Conservation (phyloP, 1,140 invertebrate genomes). For the Forficula auricularia region DNA sequence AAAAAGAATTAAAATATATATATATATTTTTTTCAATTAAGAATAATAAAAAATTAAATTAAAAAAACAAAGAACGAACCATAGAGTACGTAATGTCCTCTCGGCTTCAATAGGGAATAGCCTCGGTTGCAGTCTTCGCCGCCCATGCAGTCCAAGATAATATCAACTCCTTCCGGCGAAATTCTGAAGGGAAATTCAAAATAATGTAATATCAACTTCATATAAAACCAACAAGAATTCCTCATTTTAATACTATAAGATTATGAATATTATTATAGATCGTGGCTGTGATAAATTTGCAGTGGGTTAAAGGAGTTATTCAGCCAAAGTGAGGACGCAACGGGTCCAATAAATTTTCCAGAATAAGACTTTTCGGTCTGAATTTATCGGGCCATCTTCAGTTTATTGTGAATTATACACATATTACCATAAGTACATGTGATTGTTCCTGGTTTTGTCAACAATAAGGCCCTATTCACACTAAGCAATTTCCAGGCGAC, state of each 20-base stretch:
- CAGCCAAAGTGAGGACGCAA: no score
- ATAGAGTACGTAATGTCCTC: conserved; percentile 78
- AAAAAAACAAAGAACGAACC: conserved; percentile 29
- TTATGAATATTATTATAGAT: not conserved
- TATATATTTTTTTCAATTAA: not conserved
- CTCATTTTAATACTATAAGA: not conserved
- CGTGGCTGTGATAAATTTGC: no score
- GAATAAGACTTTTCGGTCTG: no score
- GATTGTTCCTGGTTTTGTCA: no score
- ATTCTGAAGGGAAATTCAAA: conserved; percentile 31
- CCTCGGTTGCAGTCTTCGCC: conserved; percentile 76
- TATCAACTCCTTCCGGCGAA: conserved; percentile 62
- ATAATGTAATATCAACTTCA: not conserved
- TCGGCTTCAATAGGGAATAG: conserved; percentile 65
- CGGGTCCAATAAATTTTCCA: no score
- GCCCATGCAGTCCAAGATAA: conserved; percentile 73
- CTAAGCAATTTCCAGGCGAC: no score
- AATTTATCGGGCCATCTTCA: no score
- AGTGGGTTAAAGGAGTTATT: no score
- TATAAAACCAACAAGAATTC: not conserved
- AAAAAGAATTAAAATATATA: conserved; percentile 8
- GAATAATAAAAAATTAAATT: not conserved
- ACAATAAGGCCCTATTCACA: no score
- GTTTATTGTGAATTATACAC: no score
- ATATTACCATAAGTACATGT: no score